These are phyloP conservation scores for Pterophyllum scalare DNA, from an alignment of 2,113 vertebrate genomes.

Conservation along the genomic window DNA sequence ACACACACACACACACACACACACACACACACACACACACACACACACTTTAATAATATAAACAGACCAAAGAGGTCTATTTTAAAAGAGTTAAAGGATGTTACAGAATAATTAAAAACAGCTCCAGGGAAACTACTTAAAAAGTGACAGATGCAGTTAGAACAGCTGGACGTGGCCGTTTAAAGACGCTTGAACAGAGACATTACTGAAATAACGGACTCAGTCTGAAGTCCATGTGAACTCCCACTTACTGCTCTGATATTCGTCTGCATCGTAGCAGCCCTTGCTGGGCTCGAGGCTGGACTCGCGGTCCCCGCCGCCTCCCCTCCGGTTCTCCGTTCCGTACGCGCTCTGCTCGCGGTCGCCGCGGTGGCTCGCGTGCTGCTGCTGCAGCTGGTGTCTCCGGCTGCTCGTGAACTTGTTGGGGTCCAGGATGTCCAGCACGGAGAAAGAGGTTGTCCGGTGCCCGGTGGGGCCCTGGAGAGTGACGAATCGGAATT, in stretches of 20 bases:
- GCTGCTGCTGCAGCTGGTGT: constrained; percentile 36
- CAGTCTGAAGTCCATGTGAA: background rate
- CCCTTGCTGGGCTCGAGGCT: constrained; percentile 48
- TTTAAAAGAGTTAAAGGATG: background rate
- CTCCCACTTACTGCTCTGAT: constrained; percentile 75
- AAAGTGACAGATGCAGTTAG: background rate
- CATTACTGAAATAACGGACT: background rate
- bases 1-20: background rate
- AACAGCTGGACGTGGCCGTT: background rate
- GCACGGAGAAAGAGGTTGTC: constrained; percentile 95
- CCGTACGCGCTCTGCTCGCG: constrained; percentile 67
- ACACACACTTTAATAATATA: background rate
- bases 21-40: background rate
- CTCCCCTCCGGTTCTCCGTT: constrained; percentile 68
- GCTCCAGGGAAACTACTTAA: background rate
- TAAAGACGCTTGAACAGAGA: background rate
- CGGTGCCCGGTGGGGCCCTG: constrained; percentile 80
- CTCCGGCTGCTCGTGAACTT: constrained; percentile 90
- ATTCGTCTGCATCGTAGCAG: constrained; percentile 76
- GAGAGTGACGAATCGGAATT: background rate
- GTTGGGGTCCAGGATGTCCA: constrained; percentile 97
- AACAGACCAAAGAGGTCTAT: background rate
- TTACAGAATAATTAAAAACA: background rate
- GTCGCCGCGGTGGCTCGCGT: constrained; percentile 73
- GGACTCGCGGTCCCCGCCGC: constrained; percentile 48